Evolutionary conservation across 1,140 invertebrate genomes (phyloP), one percentile per base, ranked within the genome.

Genomic region (Papilio dardanus): DNA sequence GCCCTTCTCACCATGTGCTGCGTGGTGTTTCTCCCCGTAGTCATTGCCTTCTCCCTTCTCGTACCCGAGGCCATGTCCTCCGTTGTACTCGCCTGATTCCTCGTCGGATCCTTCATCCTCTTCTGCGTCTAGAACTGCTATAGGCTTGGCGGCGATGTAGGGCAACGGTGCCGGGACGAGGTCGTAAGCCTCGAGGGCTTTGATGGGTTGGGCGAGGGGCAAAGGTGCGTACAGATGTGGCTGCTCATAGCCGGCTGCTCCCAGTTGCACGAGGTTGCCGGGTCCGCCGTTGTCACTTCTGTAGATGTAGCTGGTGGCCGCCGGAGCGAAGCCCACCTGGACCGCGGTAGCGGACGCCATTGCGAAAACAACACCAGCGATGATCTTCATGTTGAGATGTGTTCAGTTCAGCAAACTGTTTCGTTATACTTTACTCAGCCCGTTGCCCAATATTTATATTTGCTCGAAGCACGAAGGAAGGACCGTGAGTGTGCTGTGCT

Each of bases 281-380:
- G 94, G 94, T 0, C 88, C 92, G n/a, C 87, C 84, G 42, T 93
- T 90, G 77, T 94, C 94, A 76, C 88, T 94, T 19, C 93, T 83
- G 80, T 94, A 95, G 68, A 94, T 91, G 79, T 94, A 94, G 67
- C 94, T 93, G 1, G 91, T 90, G 3, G 93, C 92, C 0, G 88
- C 86, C 0, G 92, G 87, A 7, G 82, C 78, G 69, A 80, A 84
- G 0, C 83, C 85, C 6, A 90, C 83, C 66, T 88, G 89, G n/a
- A 89, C 79, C 30, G 86, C 88, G 3, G 85, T 65, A 0, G 82
- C 82, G 0, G 79, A 78, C 12, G 87, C 79, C 65, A 79, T 81
- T 28, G 79, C 83, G 35, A 85, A 80, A 67, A 91, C 74, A 42
- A 90, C 35, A 71, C 81, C 79, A 19, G 88, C 73, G 76, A 80